phyloP scores from a whole-genome alignment of 1,140 invertebrate species.

The Ceratina australensis region DNA sequence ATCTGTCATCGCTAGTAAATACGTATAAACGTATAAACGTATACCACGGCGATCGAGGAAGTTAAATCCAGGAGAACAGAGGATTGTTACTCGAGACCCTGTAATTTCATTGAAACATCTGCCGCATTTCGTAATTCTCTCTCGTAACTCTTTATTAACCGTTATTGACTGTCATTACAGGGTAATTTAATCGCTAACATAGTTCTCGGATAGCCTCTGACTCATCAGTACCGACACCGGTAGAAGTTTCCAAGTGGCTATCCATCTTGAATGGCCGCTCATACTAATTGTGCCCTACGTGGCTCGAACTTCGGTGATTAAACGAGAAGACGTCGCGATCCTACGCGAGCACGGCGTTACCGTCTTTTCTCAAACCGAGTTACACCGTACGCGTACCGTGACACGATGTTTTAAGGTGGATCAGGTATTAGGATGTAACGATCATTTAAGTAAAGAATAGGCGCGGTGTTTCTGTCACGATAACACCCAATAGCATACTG shows the following conservation, averaged over 20 bases:
- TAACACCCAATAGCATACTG: background rate
- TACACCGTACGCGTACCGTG: background rate
- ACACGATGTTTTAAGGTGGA: background rate
- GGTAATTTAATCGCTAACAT: background rate
- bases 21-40: no score
- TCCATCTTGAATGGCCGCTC: constrained; percentile 14
- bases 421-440: no score
- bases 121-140: background rate
- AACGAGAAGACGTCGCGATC: background rate
- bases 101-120: no score
- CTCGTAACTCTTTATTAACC: background rate
- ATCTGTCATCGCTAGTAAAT: no score
- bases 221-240: background rate
- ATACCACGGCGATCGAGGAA: no score
- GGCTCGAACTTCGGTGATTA: constrained; percentile 28
- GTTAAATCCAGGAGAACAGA: no score
- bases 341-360: background rate
- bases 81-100: no score
- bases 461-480: no score
- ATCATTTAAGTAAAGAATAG: no score
- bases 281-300: constrained; percentile 15
- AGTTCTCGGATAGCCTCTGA: background rate
- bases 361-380: background rate
- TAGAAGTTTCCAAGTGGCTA: constrained; percentile 12
- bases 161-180: background rate